phyloP scores from a whole-genome alignment of 92 coral and sea anemone species.

The Porites divaricata region DNA sequence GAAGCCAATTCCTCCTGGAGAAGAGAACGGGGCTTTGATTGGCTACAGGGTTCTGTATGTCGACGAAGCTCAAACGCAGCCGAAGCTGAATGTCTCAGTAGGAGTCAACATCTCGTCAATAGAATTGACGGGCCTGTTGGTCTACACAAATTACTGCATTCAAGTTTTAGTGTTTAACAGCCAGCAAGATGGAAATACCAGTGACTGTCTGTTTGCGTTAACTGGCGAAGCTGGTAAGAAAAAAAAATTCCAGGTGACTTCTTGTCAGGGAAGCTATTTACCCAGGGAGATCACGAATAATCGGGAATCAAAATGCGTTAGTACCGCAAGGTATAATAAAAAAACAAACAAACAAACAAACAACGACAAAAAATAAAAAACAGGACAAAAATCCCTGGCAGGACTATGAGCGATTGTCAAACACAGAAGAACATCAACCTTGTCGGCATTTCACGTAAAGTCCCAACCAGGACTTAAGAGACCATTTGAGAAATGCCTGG shows the following conservation, averaged over 20 bases:
- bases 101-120: neutral
- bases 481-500: too few relatives aligned
- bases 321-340: too few relatives aligned
- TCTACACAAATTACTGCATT: slow-evolving; percentile 31
- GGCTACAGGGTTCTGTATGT: slow-evolving; percentile 51
- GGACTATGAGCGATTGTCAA: too few relatives aligned
- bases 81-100: neutral
- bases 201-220: neutral
- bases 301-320: too few relatives aligned
- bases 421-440: too few relatives aligned
- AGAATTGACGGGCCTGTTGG: slow-evolving; percentile 9
- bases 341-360: too few relatives aligned
- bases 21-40: slow-evolving; percentile 25
- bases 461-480: too few relatives aligned
- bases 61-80: slow-evolving; percentile 5
- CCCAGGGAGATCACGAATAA: too few relatives aligned
- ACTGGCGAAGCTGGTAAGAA: slow-evolving; percentile 42
- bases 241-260: neutral
- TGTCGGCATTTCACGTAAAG: too few relatives aligned
- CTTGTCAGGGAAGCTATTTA: too few relatives aligned
- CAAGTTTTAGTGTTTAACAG: slow-evolving; percentile 41
- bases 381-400: too few relatives aligned
- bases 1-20: slow-evolving; percentile 14
- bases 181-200: slow-evolving; percentile 31
- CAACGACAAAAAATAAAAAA: too few relatives aligned